Evolutionary conservation across 2,113 vertebrate species (phyloP).

Genomic region (Osmerus eperlanus): DNA sequence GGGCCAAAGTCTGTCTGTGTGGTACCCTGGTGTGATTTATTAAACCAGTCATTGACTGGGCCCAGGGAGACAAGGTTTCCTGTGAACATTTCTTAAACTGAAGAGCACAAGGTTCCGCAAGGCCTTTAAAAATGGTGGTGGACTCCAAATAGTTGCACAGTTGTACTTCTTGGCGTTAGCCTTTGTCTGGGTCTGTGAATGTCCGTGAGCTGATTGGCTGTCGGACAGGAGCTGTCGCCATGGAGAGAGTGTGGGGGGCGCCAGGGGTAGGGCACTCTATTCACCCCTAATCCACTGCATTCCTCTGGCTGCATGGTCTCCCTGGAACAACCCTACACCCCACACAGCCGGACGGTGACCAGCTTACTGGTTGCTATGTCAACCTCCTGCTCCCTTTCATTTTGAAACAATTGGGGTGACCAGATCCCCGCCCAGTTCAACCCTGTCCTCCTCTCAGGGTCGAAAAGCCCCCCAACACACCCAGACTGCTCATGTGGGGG

Average conservation of each 20-base stretch:
- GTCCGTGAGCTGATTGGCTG: conserved; percentile 7
- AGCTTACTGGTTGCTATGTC: conserved; percentile 66
- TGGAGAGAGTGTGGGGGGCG: conserved; percentile 8
- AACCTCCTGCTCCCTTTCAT: conserved; percentile 56
- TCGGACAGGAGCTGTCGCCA: conserved; percentile 25
- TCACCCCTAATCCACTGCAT: conserved; percentile 32
- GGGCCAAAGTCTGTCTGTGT: background rate
- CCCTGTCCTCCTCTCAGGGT: conserved; percentile 6
- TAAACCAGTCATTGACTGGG: too few species aligned
- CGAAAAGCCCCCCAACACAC: background rate
- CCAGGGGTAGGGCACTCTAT: conserved; percentile 6
- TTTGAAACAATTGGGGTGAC: conserved; percentile 46
- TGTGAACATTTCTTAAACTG: background rate
- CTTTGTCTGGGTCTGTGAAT: conserved; percentile 33
- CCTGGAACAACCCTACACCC: conserved; percentile 36
- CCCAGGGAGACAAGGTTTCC: too few species aligned
- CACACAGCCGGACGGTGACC: conserved; percentile 62
- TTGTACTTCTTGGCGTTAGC: conserved; percentile 7
- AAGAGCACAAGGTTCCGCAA: background rate
- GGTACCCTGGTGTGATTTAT: too few species aligned
- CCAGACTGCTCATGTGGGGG: conserved; percentile 13
- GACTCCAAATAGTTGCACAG: conserved; percentile 11
- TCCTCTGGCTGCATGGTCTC: conserved; percentile 40
- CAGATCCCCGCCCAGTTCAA: conserved; percentile 46
- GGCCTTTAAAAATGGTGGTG: background rate